phyloP scores from a whole-genome alignment of 92 coral and sea anemone genomes.

The Actinernus sp. region DNA sequence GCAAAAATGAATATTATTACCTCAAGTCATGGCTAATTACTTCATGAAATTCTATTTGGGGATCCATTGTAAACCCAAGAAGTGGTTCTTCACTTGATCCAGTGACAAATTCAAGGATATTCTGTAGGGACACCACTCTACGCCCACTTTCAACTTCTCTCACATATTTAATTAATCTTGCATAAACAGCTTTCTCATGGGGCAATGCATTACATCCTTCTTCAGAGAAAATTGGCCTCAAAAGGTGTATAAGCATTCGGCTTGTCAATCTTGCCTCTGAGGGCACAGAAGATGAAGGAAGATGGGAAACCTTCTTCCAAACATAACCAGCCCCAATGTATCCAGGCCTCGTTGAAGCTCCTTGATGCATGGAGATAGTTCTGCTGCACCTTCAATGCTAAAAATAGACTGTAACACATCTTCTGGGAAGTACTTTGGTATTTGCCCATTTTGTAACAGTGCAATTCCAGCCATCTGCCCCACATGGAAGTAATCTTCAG shows the following conservation, averaged over 20 bases:
- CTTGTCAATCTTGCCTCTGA: conserved; percentile 25
- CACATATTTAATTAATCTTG: conserved; percentile 7
- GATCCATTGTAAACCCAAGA: conserved; percentile 22
- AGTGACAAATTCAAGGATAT: conserved; percentile 15
- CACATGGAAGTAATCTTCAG: conserved; percentile 51
- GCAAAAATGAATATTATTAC: too few species aligned
- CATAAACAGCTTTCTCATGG: conserved; percentile 11
- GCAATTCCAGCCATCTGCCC: conserved; percentile 62
- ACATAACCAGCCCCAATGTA: conserved; percentile 45
- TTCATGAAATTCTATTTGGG: conserved; percentile 6
- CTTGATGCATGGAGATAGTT: conserved; percentile 37
- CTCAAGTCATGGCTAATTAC: too few species aligned
- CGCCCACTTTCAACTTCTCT: conserved; percentile 17
- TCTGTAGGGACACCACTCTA: conserved; percentile 14
- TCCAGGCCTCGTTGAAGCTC: conserved; percentile 51
- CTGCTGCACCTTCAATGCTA: too few species aligned
- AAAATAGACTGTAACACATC: conserved; percentile 35
- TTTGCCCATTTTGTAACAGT: conserved; percentile 59
- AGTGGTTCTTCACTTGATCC: conserved; percentile 30
- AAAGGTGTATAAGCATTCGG: conserved; percentile 12
- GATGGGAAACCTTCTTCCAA: conserved; percentile 43
- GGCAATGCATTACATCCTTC: conserved; percentile 5
- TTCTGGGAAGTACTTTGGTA: conserved; percentile 46
- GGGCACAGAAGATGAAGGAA: conserved; percentile 59
- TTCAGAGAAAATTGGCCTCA: conserved; percentile 50